Percentiles rank a stretch among this genome's conserved stretches.
Evolutionary conservation across 1,140 invertebrate species (phyloP).

Genomic region (Phthorimaea operculella): DNA sequence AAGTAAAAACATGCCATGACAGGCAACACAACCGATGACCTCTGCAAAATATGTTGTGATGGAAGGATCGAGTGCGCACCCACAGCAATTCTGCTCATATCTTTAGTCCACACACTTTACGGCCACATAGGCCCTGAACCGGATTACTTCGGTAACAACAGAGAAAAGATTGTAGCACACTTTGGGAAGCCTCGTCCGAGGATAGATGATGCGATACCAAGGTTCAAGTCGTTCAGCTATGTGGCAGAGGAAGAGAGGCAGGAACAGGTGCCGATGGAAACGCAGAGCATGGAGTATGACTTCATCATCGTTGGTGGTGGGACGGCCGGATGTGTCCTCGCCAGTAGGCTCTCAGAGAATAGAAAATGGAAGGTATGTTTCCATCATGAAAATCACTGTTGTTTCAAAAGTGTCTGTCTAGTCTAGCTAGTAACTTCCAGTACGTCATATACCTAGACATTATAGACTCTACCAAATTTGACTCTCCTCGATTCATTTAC

Average conservation of each 20-base stretch:
- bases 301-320: slow-evolving; percentile 53
- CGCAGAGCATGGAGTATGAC: slow-evolving; percentile 35
- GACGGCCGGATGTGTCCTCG: slow-evolving; percentile 51
- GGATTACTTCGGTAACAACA: slow-evolving; percentile 45
- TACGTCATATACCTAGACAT: too few species aligned
- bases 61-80: slow-evolving; percentile 56
- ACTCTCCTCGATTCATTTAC: too few species aligned
- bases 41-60: slow-evolving; percentile 59
- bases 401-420: not conserved
- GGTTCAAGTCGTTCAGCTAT: slow-evolving; percentile 10
- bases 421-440: not conserved
- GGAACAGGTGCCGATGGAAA: slow-evolving; percentile 10
- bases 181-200: not conserved
- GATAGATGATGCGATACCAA: slow-evolving; percentile 6
- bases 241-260: slow-evolving; percentile 16
- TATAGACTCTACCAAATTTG: too few species aligned
- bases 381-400: not conserved
- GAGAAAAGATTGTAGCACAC: slow-evolving; percentile 12
- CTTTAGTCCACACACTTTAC: slow-evolving; percentile 49
- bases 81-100: slow-evolving; percentile 53
- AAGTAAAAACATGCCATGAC: slow-evolving; percentile 46
- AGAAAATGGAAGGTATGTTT: slow-evolving; percentile 49
- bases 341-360: slow-evolving; percentile 52
- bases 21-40: slow-evolving; percentile 47
- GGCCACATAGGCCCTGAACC: slow-evolving; percentile 47